Evolutionary conservation across 2,797 vertebrate genomes (phyloP).

Genomic region (Rhinatrema bivittatum): DNA sequence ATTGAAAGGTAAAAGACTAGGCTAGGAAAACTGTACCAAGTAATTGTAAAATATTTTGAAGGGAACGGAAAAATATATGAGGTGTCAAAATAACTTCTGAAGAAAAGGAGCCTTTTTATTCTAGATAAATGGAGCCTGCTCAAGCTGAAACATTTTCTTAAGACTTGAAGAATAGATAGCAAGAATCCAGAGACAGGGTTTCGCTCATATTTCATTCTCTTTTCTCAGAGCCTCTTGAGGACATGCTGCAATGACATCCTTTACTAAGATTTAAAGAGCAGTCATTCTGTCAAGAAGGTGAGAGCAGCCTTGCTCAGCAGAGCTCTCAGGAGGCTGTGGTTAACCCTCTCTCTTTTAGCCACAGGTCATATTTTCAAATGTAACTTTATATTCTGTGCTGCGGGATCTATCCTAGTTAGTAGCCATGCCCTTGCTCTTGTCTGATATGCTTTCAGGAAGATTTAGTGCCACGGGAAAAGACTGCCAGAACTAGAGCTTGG

Average conservation of each 20-base stretch:
- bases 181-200: constrained; percentile 20
- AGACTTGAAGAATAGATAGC: constrained; percentile 31
- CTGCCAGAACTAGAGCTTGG: too few relatives aligned
- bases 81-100: constrained; percentile 17
- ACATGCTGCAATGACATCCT: constrained; percentile 31
- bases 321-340: background rate
- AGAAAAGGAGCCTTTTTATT: constrained; percentile 1
- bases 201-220: constrained; percentile 14
- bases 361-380: background rate
- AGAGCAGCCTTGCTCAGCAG: constrained; percentile 10
- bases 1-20: too few relatives aligned
- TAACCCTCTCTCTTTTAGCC: constrained; percentile 3
- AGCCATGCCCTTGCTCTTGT: too few relatives aligned
- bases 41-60: constrained; percentile 17
- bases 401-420: too few relatives aligned
- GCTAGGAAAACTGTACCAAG: too few relatives aligned
- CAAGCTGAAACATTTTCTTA: constrained; percentile 24
- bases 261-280: constrained; percentile 39
- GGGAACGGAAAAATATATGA: background rate
- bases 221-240: constrained; percentile 21
- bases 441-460: too few relatives aligned
- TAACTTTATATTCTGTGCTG: too few relatives aligned
- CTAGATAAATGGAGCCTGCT: constrained; percentile 24
- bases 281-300: constrained; percentile 19
- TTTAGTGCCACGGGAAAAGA: too few relatives aligned